Conservation (phyloP, 1,140 invertebrate genomes). For the Trichoplusia ni region DNA sequence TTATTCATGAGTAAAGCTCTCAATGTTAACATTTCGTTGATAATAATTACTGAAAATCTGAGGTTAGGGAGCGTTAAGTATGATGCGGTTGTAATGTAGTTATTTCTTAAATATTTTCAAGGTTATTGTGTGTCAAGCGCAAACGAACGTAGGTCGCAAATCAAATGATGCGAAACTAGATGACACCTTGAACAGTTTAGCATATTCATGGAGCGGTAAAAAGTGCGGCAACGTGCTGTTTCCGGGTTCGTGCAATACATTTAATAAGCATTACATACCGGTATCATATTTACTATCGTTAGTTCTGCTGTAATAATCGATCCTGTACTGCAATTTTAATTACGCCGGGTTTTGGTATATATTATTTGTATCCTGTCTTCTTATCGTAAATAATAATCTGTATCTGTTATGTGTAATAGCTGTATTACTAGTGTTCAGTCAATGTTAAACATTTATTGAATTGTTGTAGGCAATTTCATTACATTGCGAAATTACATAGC, state of each 20-base stretch:
- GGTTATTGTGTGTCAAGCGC: conserved; percentile 60
- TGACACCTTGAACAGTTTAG: conserved; percentile 57
- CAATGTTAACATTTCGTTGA: not conserved
- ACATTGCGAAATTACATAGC: too few relatives aligned
- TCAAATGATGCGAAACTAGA: conserved; percentile 57
- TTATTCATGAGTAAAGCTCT: conserved; percentile 17
- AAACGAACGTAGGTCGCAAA: conserved; percentile 56
- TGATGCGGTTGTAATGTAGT: not conserved
- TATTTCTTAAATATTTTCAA: conserved; percentile 54
- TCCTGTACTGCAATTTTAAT: too few relatives aligned
- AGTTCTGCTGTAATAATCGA: too few relatives aligned
- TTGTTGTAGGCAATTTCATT: too few relatives aligned
- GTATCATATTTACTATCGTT: too few relatives aligned
- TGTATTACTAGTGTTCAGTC: too few relatives aligned
- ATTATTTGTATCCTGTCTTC: too few relatives aligned
- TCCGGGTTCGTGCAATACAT: too few relatives aligned
- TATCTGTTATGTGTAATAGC: too few relatives aligned
- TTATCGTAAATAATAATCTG: too few relatives aligned
- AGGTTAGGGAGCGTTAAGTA: not conserved
- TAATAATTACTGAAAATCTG: conserved; percentile 5
- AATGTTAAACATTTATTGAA: too few relatives aligned
- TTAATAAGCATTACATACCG: conserved; percentile 4
- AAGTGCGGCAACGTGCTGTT: conserved; percentile 20
- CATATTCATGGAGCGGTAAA: conserved; percentile 18
- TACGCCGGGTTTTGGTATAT: too few relatives aligned